A percentile compares a stretch with the other conserved stretches of the same genome.
Evolutionary conservation across 2,797 vertebrate species (phyloP).

Genomic region (Babyrousa celebensis): DNA sequence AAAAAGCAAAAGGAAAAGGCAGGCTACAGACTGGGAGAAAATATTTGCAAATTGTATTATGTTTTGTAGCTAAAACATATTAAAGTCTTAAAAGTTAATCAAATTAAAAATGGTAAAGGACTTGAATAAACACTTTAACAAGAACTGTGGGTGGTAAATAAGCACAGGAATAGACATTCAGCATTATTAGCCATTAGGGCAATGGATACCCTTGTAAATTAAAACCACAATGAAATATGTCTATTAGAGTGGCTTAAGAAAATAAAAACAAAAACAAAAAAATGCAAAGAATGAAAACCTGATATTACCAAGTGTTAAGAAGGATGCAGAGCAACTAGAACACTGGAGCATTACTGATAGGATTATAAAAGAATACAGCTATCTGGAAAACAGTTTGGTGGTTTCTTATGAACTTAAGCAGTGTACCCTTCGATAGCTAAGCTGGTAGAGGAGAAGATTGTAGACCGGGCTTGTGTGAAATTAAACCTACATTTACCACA

Average conservation of each 20-base stretch:
- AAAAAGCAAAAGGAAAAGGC: slow-evolving; percentile 19
- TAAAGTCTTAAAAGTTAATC: slow-evolving; percentile 38
- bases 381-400: not conserved
- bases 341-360: not conserved
- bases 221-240: not conserved
- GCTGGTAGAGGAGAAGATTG: no score
- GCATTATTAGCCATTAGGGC: not conserved
- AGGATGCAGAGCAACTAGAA: not conserved
- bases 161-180: not conserved
- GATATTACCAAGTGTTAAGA: not conserved
- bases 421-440: no score
- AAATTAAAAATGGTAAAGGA: slow-evolving; percentile 54
- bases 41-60: not conserved
- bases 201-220: slow-evolving; percentile 36
- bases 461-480: not conserved
- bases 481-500: not conserved
- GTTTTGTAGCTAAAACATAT: not conserved
- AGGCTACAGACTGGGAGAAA: slow-evolving; percentile 38
- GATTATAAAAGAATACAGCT: not conserved
- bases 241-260: not conserved
- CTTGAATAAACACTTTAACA: slow-evolving; percentile 1
- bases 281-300: not conserved
- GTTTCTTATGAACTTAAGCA: slow-evolving; percentile 29
- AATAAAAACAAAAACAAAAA: not conserved
- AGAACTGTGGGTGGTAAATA: not conserved